Conservation (phyloP, 2,888 invertebrate species). For the Vanessa cardui region DNA sequence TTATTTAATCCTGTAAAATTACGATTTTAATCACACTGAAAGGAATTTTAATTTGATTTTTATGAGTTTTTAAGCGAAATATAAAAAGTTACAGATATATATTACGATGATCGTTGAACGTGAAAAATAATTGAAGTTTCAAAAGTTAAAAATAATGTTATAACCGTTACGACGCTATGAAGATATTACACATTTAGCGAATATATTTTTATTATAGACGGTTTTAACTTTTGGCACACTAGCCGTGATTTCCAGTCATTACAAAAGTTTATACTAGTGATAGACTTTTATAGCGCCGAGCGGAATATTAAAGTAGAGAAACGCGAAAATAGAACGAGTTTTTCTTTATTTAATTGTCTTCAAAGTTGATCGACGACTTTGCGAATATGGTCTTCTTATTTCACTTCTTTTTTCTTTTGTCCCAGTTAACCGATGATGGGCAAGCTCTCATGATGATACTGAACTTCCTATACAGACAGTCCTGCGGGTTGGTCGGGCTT, state of each 20-base stretch:
- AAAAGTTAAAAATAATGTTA: not conserved
- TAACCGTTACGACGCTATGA: not conserved
- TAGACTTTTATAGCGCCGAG: constrained; percentile 1
- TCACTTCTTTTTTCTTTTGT: too few species aligned
- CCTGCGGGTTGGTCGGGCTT: too few species aligned
- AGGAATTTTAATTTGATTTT: too few species aligned
- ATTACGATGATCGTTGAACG: not conserved
- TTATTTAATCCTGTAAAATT: too few species aligned
- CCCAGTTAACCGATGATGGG: too few species aligned
- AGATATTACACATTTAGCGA: constrained; percentile 1
- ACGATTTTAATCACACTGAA: too few species aligned
- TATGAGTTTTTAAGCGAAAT: too few species aligned
- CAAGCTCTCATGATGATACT: too few species aligned
- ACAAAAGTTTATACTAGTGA: constrained; percentile 2
- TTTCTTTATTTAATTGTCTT: too few species aligned
- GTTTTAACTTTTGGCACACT: constrained; percentile 8
- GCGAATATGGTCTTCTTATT: too few species aligned
- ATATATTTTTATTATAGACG: constrained; percentile 9
- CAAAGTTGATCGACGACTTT: too few species aligned
- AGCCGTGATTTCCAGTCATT: constrained; percentile 2
- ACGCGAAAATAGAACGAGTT: not conserved
- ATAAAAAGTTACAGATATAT: not conserved
- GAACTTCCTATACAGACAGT: too few species aligned
- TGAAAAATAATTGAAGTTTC: not conserved
- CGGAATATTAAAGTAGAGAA: not conserved